phyloP scores from a whole-genome alignment of 2,113 vertebrate species.

The Arenaria interpres region DNA sequence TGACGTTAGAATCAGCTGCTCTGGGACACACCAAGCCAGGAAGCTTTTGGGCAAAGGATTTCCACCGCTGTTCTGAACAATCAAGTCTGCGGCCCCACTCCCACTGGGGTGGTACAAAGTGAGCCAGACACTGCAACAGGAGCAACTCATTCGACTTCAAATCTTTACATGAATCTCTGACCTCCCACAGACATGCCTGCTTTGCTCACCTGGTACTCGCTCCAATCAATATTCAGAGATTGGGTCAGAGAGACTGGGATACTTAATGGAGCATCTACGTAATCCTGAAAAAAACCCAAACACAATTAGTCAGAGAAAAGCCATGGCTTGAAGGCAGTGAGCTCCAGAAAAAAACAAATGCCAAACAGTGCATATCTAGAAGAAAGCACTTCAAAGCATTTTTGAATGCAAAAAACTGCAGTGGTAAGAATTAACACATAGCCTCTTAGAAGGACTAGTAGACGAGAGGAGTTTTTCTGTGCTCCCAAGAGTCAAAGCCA shows the following conservation, averaged over 20 bases:
- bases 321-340: not conserved
- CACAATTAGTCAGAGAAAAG: not conserved
- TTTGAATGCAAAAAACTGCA: not conserved
- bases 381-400: not conserved
- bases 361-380: not conserved
- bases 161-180: not conserved
- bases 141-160: not conserved
- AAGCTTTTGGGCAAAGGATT: not conserved
- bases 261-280: constrained; percentile 93
- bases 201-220: constrained; percentile 90
- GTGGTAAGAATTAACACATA: not conserved
- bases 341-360: not conserved
- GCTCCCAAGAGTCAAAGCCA: not conserved
- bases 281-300: constrained; percentile 81
- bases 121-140: not conserved
- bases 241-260: constrained; percentile 89
- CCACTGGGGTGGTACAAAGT: not conserved
- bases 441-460: not conserved
- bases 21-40: rapidly evolving
- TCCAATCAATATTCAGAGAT: constrained; percentile 95
- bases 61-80: not conserved
- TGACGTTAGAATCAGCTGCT: not conserved
- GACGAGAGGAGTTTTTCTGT: not conserved
- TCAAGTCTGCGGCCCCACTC: not conserved
- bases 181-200: not conserved